phyloP scores from a whole-genome alignment of 2,113 vertebrate species.

The Eupsittula cactorum region DNA sequence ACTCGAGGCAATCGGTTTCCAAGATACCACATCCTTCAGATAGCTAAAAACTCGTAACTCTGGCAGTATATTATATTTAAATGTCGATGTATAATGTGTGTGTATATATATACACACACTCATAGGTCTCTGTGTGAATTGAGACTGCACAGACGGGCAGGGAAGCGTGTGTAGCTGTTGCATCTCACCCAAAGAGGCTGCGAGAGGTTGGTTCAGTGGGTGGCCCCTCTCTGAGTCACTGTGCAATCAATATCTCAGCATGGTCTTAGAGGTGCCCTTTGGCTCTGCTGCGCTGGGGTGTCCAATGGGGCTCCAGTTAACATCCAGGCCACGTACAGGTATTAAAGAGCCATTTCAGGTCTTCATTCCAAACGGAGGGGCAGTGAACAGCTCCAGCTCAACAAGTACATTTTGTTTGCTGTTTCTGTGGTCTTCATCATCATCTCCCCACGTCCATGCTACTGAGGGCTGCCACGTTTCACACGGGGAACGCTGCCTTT shows the following conservation, averaged over 20 bases:
- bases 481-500: background rate
- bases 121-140: background rate
- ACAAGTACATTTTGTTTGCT: background rate
- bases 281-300: background rate
- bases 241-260: background rate
- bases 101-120: background rate
- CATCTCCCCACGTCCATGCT: fast-evolving
- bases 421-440: fast-evolving
- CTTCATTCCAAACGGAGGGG: background rate
- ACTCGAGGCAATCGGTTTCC: slow-evolving; percentile 67
- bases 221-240: background rate
- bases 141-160: background rate
- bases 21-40: slow-evolving; percentile 68
- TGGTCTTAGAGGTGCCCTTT: background rate
- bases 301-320: background rate
- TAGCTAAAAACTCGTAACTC: slow-evolving; percentile 4
- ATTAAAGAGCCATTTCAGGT: background rate
- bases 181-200: background rate
- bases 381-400: background rate
- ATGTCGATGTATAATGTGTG: background rate
- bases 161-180: background rate
- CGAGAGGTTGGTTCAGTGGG: background rate
- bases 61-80: slow-evolving; percentile 23
- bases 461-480: background rate
- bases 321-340: background rate